Base-by-base conservation (phyloP, 2,113 vertebrate species). In the Eurypyga helias region DNA sequence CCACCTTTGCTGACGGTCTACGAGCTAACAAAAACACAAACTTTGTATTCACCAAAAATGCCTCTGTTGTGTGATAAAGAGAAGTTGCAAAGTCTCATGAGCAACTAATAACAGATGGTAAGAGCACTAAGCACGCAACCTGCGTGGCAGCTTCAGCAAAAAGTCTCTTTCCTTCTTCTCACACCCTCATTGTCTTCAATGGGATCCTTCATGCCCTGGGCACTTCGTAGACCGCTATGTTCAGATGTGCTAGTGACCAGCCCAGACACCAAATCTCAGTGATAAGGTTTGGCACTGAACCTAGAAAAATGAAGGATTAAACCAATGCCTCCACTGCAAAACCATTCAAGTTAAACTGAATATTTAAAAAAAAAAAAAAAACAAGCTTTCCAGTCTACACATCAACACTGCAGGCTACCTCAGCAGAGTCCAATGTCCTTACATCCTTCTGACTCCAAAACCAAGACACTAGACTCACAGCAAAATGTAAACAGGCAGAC, bases 391-490 rank as follows among this genome's bases (percentile, higher is more conserved):
- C 3, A 18, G 61, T 79, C 25, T 51, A 31, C 14, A 62, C 61
- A 80, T 34, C n/a, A 57, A 1, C 9, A 77, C 29, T 78, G 13
- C 16, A n/a, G 36, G 49, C 75, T 78, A 28, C 54, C 66, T 87
- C 79, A 86, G 86, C 84, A 70, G 45, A 94, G 88, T 58, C 94
- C 46, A 21, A 45, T 58, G 70, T 85, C 81, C 92, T 95, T 83
- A 67, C 70, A 4, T 57, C 67, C 77, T 77, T 80, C 70, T 48
- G 14, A 64, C 52, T 79, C 41, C 17, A 69, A 93, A 95, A 76
- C 25, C 81, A 83, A 60, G 45, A 48, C 60, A 60, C 26, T 64
- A 88, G 69, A 48, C 46, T 54, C 88, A 20, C 33, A 71, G 85
- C n/a, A 85, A 72, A 82, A 83, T 4, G 3, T 51, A 65, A 87